These are phyloP conservation scores for Leucopsar rothschildi DNA, from an alignment of 2,113 vertebrate species.

Conservation along the genomic window DNA sequence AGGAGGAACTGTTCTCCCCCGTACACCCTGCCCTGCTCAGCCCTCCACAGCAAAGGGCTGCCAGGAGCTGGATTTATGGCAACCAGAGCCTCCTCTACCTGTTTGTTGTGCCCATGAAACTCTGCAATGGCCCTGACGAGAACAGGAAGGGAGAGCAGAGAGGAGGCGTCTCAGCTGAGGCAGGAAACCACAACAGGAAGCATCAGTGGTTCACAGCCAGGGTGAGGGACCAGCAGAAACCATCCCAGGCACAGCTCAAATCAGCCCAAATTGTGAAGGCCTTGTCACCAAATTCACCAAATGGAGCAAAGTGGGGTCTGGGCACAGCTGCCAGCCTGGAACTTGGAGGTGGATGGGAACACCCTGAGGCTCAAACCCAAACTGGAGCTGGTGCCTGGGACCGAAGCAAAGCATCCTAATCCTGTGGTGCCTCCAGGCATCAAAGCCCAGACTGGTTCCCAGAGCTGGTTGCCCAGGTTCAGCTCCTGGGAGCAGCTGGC, in stretches of 20 bases:
- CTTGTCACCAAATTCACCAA: not conserved
- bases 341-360: not conserved
- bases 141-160: conserved; percentile 44
- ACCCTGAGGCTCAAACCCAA: not conserved
- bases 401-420: not conserved
- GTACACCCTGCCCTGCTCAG: not conserved
- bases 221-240: not conserved
- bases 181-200: conserved; percentile 69
- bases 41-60: not conserved
- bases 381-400: not conserved
- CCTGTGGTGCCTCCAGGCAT: not conserved
- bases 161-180: not conserved
- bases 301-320: not conserved
- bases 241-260: not conserved
- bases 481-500: not conserved
- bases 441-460: not conserved
- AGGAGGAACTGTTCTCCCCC: not conserved
- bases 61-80: not conserved
- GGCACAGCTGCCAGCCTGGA: not conserved
- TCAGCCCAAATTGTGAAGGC: not conserved
- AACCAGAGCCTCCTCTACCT: not conserved
- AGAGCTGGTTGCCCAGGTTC: not conserved
- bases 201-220: not conserved
- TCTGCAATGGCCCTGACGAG: not conserved
- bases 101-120: not conserved